Percentiles rank a stretch among this genome's conserved stretches.
Evolutionary conservation across 1,140 invertebrate species (phyloP).

Genomic region (Aricia agestis): DNA sequence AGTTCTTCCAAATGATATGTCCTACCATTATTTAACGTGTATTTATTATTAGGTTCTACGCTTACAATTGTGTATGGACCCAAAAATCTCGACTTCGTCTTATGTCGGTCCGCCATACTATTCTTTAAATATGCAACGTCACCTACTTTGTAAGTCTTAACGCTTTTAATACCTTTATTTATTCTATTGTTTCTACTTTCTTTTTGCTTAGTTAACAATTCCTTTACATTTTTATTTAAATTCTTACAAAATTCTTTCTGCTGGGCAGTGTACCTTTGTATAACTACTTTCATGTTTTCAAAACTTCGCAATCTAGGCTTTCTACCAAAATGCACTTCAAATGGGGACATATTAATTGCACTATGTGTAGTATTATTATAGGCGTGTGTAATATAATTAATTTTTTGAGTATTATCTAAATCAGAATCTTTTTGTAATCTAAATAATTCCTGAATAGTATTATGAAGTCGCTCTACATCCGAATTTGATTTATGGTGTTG

Average conservation of each 20-base stretch:
- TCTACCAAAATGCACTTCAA: slow-evolving; percentile 31
- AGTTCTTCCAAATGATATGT: slow-evolving; percentile 29
- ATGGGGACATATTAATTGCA: no score
- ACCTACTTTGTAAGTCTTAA: slow-evolving; percentile 20
- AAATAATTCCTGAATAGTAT: slow-evolving; percentile 28
- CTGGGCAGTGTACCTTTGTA: slow-evolving; percentile 25
- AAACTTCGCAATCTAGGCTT: slow-evolving; percentile 24
- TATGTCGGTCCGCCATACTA: slow-evolving; percentile 27
- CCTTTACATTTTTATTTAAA: slow-evolving; percentile 26
- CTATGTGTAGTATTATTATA: slow-evolving; percentile 29
- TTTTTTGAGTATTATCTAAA: slow-evolving; percentile 28
- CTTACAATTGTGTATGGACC: slow-evolving; percentile 23
- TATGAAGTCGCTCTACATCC: slow-evolving; percentile 29
- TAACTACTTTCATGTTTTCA: slow-evolving; percentile 24
- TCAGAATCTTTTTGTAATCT: slow-evolving; percentile 25
- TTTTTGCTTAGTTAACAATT: slow-evolving; percentile 20
- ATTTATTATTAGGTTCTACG: slow-evolving; percentile 25
- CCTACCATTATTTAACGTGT: slow-evolving; percentile 28
- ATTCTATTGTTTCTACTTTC: slow-evolving; percentile 20
- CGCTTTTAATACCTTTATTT: slow-evolving; percentile 24
- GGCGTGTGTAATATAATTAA: slow-evolving; percentile 23
- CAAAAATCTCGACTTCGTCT: slow-evolving; percentile 26
- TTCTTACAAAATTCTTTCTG: slow-evolving; percentile 22
- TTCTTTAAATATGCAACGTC: slow-evolving; percentile 30
- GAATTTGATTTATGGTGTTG: slow-evolving; percentile 31